Conservation (phyloP, 2,888 invertebrate genomes). For the Hydriomena furcata region DNA sequence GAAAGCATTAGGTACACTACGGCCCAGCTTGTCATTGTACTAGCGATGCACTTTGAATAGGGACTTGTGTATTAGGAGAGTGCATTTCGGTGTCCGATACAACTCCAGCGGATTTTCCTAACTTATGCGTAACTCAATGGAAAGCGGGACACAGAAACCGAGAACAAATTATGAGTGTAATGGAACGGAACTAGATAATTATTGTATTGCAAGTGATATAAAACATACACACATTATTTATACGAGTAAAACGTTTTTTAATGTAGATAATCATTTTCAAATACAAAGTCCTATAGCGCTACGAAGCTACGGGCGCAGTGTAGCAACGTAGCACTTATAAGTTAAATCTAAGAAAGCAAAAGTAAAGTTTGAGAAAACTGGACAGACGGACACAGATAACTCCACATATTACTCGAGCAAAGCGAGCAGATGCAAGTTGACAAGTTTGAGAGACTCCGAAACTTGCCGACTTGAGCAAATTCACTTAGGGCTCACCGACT, state of each 20-base stretch:
- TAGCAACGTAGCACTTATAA: background rate
- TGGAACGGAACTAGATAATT: too few relatives aligned
- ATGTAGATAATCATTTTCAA: background rate
- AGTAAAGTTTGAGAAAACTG: slow-evolving; percentile 3
- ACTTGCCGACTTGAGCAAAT: slow-evolving; percentile 19
- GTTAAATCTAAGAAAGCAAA: slow-evolving; percentile 6
- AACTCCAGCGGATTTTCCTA: slow-evolving; percentile 1
- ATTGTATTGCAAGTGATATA: too few relatives aligned
- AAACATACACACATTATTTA: too few relatives aligned
- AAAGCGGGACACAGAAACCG: background rate
- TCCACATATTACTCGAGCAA: background rate
- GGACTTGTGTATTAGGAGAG: background rate
- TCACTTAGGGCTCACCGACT: slow-evolving; percentile 19
- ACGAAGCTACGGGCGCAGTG: too few relatives aligned
- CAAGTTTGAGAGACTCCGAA: slow-evolving; percentile 7
- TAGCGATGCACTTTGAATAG: background rate
- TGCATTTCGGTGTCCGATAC: slow-evolving; percentile 14
- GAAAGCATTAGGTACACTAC: too few relatives aligned
- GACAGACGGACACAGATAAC: background rate
- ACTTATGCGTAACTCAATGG: slow-evolving; percentile 7
- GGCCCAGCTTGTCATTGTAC: background rate
- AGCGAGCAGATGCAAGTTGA: slow-evolving; percentile 18
- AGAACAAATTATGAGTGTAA: too few relatives aligned
- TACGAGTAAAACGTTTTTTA: too few relatives aligned
- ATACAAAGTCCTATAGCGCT: background rate